Evolutionary conservation across 2,113 vertebrate genomes (phyloP), one percentile per base, ranked within the genome.

Genomic region (Nestor notabilis): DNA sequence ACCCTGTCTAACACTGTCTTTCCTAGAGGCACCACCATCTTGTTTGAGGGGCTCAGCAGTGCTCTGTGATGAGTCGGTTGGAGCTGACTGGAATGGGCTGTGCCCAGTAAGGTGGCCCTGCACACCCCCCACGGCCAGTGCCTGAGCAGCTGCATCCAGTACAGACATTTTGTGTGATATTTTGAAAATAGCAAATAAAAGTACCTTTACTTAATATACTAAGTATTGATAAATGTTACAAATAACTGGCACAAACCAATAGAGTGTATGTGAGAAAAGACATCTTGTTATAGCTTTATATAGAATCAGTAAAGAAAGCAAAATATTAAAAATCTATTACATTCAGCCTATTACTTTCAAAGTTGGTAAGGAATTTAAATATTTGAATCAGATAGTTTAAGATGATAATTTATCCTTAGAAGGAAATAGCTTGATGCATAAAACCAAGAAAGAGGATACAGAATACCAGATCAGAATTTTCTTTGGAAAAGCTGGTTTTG

Each of bases 31-130:
- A 33, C 7, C 7, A 13, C 3, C 7, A 16, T 24, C 0, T 0
- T 53, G 16, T 5, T 11, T 50, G 15, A 2, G 1, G 10, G 7
- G 7, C 10, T 50, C n/a, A 89, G 12, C 13, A 1, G 2, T 60
- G 8, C 7, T n/a, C 20, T 35, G 37, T 3, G 0, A 13, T 47
- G 39, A 14, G 20, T 44, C 2, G 0, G 2, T 7, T 41, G 29
- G 43, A 77, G 10, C 3, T 3, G 5, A 10, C 16, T 37, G 31
- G 19, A 89, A 47, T 2, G 0, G 2, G 1, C 20, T 44, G 12
- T 17, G 18, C 15, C 64, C 47, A 47, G 7, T 47, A 39, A 31
- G 4, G 10, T 4, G 5, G 1, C 3, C 5, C 27, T 9, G 7
- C 13, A 58, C 2, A 6, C 2, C 6, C 3, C 4, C 6, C 5